A percentile compares a stretch with the other conserved stretches of the same genome.
Evolutionary conservation across 2,888 invertebrate genomes (phyloP).

Genomic region (Anaspis maculata): DNA sequence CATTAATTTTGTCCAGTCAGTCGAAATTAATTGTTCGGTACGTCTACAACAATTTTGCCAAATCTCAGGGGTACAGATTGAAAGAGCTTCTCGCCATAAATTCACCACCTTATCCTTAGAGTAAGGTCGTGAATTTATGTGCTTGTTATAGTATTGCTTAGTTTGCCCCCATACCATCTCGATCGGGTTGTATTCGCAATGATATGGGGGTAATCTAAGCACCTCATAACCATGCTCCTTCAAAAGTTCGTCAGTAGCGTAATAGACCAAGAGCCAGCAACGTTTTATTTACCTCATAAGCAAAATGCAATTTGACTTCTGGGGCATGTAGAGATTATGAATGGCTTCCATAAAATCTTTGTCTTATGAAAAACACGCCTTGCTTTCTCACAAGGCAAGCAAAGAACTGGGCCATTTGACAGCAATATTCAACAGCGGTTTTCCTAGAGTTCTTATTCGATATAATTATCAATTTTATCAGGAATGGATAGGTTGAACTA

Average conservation of each 20-base stretch:
- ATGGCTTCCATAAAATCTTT: too few relatives aligned
- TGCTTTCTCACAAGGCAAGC: too few relatives aligned
- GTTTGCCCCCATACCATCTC: constrained; percentile 8
- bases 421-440: too few relatives aligned
- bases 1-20: not conserved
- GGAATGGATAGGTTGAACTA: too few relatives aligned
- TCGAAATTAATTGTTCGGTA: not conserved
- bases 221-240: constrained; percentile 2
- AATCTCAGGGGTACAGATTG: not conserved
- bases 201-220: constrained; percentile 8
- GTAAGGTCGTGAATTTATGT: not conserved
- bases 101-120: not conserved
- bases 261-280: too few relatives aligned
- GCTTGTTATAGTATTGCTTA: constrained; percentile 8
- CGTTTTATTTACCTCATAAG: too few relatives aligned
- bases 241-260: constrained; percentile 9
- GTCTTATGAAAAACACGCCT: too few relatives aligned
- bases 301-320: too few relatives aligned
- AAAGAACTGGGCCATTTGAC: too few relatives aligned
- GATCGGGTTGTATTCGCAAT: constrained; percentile 9
- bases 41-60: not conserved
- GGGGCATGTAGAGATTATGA: too few relatives aligned
- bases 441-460: too few relatives aligned
- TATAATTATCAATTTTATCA: too few relatives aligned
- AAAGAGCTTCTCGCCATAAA: not conserved